Percentiles rank a stretch among this genome's conserved stretches.
Conservation (phyloP, 2,888 invertebrate species). For the Volucella inflata region DNA sequence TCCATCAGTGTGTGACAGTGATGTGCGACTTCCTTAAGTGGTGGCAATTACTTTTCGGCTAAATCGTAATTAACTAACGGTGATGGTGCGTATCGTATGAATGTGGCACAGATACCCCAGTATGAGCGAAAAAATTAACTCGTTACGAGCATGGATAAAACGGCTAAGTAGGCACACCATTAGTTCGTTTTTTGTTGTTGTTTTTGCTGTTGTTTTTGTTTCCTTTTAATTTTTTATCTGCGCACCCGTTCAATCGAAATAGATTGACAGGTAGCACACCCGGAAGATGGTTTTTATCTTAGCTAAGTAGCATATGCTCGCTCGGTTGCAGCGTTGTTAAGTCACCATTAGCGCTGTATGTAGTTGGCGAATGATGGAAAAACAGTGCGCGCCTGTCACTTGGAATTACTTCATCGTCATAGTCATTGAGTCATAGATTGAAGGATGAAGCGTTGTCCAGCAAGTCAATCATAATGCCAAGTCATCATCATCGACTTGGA, state of each 20-base stretch:
- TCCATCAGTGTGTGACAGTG: slow-evolving; percentile 25
- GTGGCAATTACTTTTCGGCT: slow-evolving; percentile 62
- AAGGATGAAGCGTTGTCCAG: slow-evolving; percentile 15
- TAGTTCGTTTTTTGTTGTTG: too few relatives aligned
- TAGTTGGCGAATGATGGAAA: background rate
- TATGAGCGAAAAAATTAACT: slow-evolving; percentile 53
- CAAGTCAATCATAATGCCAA: slow-evolving; percentile 37
- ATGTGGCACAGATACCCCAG: slow-evolving; percentile 45
- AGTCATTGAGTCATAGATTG: slow-evolving; percentile 12
- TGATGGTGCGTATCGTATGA: slow-evolving; percentile 47
- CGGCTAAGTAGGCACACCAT: too few relatives aligned
- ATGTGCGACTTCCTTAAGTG: slow-evolving; percentile 59
- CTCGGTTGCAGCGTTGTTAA: slow-evolving; percentile 39
- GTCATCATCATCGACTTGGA: slow-evolving; percentile 35
- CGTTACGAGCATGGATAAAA: slow-evolving; percentile 35
- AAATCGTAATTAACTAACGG: slow-evolving; percentile 55
- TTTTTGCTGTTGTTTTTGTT: too few relatives aligned
- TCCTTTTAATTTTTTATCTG: slow-evolving; percentile 47
- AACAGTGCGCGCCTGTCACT: slow-evolving; percentile 17
- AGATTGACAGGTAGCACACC: slow-evolving; percentile 71
- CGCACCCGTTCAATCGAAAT: slow-evolving; percentile 22
- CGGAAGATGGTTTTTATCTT: slow-evolving; percentile 52
- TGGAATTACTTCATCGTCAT: slow-evolving; percentile 56
- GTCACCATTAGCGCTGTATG: slow-evolving; percentile 31
- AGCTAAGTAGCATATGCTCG: background rate